These are phyloP conservation scores for Centropus bengalensis DNA, from an alignment of 2,113 vertebrate genomes.

Conservation along the genomic window DNA sequence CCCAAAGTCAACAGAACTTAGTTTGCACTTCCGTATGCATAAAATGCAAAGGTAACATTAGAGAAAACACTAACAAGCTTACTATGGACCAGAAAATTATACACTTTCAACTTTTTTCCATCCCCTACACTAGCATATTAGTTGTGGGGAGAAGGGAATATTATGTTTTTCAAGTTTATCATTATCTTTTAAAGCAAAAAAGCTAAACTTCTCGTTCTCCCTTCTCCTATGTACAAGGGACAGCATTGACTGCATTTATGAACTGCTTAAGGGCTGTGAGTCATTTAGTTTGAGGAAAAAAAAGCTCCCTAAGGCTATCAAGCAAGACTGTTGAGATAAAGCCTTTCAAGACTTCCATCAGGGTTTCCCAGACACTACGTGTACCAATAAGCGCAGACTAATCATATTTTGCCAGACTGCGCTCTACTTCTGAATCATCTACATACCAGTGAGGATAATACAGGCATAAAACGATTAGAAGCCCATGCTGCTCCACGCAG, in stretches of 20 bases:
- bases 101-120: background rate
- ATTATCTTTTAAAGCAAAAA: slow-evolving; percentile 19
- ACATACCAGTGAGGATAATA: background rate
- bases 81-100: background rate
- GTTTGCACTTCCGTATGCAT: background rate
- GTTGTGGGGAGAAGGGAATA: background rate
- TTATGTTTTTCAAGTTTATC: background rate
- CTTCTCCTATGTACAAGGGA: background rate
- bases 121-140: background rate
- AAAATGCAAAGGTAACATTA: background rate
- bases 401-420: slow-evolving; percentile 38
- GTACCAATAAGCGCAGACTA: slow-evolving; percentile 35
- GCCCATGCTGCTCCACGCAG: background rate
- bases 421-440: background rate
- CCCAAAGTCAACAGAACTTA: background rate
- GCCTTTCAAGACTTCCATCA: slow-evolving; percentile 45
- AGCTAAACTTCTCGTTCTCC: background rate
- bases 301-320: slow-evolving; percentile 27
- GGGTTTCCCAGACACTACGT: slow-evolving; percentile 42
- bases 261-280: background rate
- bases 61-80: background rate
- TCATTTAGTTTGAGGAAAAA: slow-evolving; percentile 59
- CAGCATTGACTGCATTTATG: background rate
- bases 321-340: slow-evolving; percentile 49
- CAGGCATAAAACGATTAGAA: background rate